Conservation (phyloP, 2,888 invertebrate genomes). For the Melolontha melolontha region DNA sequence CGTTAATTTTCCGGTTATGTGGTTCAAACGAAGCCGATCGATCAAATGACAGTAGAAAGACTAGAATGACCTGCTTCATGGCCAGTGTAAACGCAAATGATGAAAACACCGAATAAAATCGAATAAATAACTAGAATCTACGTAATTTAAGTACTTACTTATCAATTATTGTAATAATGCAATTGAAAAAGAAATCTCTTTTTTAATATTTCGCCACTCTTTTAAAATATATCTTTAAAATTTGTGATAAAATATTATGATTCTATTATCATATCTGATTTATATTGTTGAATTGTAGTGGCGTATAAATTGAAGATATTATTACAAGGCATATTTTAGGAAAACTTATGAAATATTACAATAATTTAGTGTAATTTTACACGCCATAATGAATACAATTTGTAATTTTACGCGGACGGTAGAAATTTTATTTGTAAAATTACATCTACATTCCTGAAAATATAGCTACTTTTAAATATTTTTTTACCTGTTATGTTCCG, state of each 20-base stretch:
- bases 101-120: not conserved
- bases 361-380: no score
- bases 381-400: no score
- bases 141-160: conserved; percentile 26
- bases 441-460: conserved; percentile 3
- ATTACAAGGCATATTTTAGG: no score
- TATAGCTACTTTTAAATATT: conserved; percentile 3
- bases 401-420: no score
- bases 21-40: no score
- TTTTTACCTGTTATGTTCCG: conserved; percentile 12
- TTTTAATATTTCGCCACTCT: conserved; percentile 11
- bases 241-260: conserved; percentile 26
- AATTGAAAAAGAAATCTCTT: not conserved
- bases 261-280: conserved; percentile 8
- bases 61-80: conserved; percentile 25
- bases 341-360: no score
- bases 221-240: conserved; percentile 22
- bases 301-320: not conserved
- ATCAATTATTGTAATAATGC: conserved; percentile 13
- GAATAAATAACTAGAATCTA: conserved; percentile 10
- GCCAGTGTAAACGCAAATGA: conserved; percentile 27
- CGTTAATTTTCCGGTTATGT: no score
- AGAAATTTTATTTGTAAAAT: conserved; percentile 2
- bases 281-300: conserved; percentile 18
- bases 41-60: not conserved